Evolutionary conservation across 2,113 vertebrate species (phyloP).

Genomic region (Eclectus roratus): DNA sequence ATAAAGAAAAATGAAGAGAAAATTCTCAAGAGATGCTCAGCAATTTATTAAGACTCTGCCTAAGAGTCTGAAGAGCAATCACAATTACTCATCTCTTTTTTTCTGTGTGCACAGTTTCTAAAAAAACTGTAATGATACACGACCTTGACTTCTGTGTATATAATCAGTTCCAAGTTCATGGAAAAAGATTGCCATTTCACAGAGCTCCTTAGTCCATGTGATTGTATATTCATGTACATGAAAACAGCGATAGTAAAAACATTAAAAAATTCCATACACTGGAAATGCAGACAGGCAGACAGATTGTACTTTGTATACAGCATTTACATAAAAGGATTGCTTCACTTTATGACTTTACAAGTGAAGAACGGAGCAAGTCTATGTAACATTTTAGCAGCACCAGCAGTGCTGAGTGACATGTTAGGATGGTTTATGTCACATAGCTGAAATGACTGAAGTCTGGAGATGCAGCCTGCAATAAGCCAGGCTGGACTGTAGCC

Average conservation of each 20-base stretch:
- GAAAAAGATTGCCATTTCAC: neutral
- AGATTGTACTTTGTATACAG: neutral
- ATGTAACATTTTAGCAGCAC: neutral
- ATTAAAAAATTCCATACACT: neutral
- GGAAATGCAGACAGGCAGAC: neutral
- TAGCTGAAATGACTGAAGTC: neutral
- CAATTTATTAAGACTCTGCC: neutral
- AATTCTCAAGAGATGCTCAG: neutral
- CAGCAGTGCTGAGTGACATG: neutral
- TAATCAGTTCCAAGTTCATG: neutral
- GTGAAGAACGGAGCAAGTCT: neutral
- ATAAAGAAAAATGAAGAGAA: neutral
- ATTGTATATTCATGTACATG: neutral
- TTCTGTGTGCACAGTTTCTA: neutral
- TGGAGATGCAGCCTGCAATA: neutral
- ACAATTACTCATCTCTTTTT: neutral
- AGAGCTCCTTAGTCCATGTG: neutral
- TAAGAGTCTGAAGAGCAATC: neutral
- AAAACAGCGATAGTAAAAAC: neutral
- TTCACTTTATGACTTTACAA: neutral
- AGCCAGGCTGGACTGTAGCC: neutral
- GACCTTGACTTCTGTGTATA: neutral
- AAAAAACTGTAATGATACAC: neutral
- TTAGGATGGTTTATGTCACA: neutral
- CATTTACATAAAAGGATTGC: neutral